phyloP scores from a whole-genome alignment of 2,888 invertebrate species.

The Cyaniris semiargus region DNA sequence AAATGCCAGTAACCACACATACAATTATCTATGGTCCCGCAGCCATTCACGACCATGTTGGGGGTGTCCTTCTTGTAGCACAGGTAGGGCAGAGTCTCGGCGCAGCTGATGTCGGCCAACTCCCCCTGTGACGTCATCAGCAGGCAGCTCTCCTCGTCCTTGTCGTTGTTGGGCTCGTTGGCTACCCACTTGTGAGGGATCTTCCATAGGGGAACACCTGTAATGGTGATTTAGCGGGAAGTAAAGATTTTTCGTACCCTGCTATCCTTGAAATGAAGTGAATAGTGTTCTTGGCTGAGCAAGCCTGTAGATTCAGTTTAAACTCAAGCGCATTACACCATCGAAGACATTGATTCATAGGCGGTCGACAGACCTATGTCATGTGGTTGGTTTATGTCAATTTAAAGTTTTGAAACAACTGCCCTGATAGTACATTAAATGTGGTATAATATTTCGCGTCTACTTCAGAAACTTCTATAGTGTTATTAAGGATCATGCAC shows the following conservation, averaged over 20 bases:
- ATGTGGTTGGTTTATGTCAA: too few relatives aligned
- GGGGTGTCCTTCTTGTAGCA: constrained; percentile 45
- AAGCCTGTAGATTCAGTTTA: too few relatives aligned
- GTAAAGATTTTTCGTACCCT: background rate
- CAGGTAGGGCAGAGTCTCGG: constrained; percentile 46
- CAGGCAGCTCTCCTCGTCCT: constrained; percentile 48
- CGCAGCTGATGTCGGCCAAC: constrained; percentile 47
- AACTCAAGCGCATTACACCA: too few relatives aligned
- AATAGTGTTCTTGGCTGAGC: too few relatives aligned
- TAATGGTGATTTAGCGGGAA: constrained; percentile 22
- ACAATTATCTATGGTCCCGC: constrained; percentile 51
- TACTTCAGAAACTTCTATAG: too few relatives aligned
- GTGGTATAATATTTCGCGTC: too few relatives aligned
- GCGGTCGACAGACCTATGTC: too few relatives aligned
- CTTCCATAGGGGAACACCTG: constrained; percentile 46
- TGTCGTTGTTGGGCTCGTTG: constrained; percentile 47
- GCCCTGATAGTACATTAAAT: too few relatives aligned
- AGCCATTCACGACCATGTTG: constrained; percentile 38
- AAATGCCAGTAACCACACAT: background rate
- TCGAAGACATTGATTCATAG: too few relatives aligned
- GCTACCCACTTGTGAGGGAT: constrained; percentile 47
- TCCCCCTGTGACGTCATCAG: constrained; percentile 45
- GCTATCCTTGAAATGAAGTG: background rate
- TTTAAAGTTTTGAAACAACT: too few relatives aligned
- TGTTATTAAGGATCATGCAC: too few relatives aligned